Conservation (phyloP, 2,113 vertebrate genomes). For the Cottus gobio region DNA sequence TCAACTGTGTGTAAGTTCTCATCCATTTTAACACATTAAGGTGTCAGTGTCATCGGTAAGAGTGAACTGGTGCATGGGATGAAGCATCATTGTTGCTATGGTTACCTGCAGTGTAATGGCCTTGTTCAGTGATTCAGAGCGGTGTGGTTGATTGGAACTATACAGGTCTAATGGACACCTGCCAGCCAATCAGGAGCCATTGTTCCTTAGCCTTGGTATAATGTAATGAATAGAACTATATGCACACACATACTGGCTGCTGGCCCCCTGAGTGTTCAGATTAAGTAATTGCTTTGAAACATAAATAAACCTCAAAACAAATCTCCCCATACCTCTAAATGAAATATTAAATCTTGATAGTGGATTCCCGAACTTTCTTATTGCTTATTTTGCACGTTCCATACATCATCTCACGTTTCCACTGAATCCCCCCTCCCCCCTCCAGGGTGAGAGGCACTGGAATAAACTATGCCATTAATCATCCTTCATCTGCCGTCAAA, state of each 20-base stretch:
- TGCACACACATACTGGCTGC: neutral
- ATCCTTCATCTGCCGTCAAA: constrained; percentile 47
- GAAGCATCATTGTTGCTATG: constrained; percentile 26
- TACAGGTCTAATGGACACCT: neutral
- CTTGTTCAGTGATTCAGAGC: neutral
- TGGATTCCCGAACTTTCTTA: neutral
- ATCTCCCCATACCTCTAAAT: neutral
- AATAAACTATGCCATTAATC: constrained; percentile 34
- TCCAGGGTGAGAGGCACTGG: constrained; percentile 22
- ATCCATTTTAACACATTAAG: neutral
- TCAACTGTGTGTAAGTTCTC: neutral
- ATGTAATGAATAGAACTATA: neutral
- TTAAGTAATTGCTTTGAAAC: neutral
- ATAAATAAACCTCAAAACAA: neutral
- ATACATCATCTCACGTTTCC: constrained; percentile 16
- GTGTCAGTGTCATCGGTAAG: neutral
- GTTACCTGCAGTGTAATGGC: constrained; percentile 4
- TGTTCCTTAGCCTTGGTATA: neutral
- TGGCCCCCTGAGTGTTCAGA: neutral
- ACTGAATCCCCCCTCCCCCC: constrained; percentile 12
- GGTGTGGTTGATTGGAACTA: neutral
- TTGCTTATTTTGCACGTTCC: neutral
- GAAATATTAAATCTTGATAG: neutral
- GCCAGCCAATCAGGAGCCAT: constrained; percentile 1
- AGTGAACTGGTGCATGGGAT: neutral